Base-by-base conservation (phyloP, 2,113 vertebrate genomes). In the Myrmecophaga tridactyla region DNA sequence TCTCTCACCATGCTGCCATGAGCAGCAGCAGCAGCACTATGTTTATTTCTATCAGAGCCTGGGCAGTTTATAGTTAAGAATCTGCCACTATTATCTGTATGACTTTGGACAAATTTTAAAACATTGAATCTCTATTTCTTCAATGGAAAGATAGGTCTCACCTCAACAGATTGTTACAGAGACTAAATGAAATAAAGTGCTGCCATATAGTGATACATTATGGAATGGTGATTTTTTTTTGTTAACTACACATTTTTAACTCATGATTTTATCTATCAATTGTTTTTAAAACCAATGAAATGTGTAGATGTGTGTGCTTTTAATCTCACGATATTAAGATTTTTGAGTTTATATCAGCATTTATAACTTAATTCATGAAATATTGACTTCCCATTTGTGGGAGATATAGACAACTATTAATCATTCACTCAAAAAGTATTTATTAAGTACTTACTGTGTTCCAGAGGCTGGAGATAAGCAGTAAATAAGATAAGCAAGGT, bases 211-310 rank as follows among this genome's bases (percentile, higher is more conserved):
- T 2, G 11, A 1, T 1, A 0, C 7, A 18, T 83, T 60, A 46
- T 58, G 20, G 27, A 43, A 36, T 29, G 13, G 14, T 1, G 1
- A 0, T 21, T 23, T n/a, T 29, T 94, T n/a, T 77, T 29, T 81
- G 15, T 82, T 53, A 41, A n/a, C 36, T 23, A 21, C 3, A 48
- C 7, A 51, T 75, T 89, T 69, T 86, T 39, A 27, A 31, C 51
- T 48, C 46, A 43, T 69, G 17, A 23, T 39, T 60, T 81, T 69
- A 13, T 56, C 18, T 86, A 21, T 62, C 3, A n/a, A 1, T 84
- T 76, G 29, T 25, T 92, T 25, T 92, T 84, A 48, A 83, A 73
- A 69, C 17, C 31, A 86, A 7, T 86, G 77, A 92, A 92, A 89
- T 65, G 15, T 27, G 34, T 69, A 8, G 14, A 18, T 73, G 7